Base-by-base conservation (phyloP, 2,888 invertebrate species). In the Azorinus chamasolen region DNA sequence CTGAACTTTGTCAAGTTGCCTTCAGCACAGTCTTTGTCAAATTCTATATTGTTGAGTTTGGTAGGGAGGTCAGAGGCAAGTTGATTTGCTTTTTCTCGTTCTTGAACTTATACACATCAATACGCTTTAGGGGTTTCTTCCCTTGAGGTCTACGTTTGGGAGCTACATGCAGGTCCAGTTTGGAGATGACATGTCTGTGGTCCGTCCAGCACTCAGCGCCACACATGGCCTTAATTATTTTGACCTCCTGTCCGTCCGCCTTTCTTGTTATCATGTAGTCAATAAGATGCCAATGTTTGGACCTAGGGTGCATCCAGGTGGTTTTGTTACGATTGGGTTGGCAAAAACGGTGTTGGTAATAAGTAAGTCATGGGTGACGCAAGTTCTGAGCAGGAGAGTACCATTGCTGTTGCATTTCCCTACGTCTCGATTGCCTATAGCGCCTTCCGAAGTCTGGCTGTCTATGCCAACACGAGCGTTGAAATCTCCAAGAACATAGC, bases 101-200 rank as follows among this genome's bases (percentile, higher is more conserved):
- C 18, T 48, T 18, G 8, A 48, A 50, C 37, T 63, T 70, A 8
- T 5, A 24, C 37, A 43, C 22, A 54, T 55, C 22, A 18, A 57
- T 22, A 16, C 50, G 25, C 18, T 27, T 46, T 8, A 48, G 55
- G 2, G 32, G 43, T 43, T 55, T 71, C 41, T 39, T 57, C 4
- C 25, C 57, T 57, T 71, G 43, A 3, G 55, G 37, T 32, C 57
- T 45, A 16, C 64, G 20, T 32, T 46, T 55, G 22, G 48, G 39
- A 24, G 55, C n/a, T n/a, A n/a, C 39, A 25, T 37, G 43, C 22
- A 57, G 22, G 39, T 65, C 27, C 8, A 51, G 27, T 54, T 27
- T n/a, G 46, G 62, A 46, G 65, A 71, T 48, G 61, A 66, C 64
- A 57, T 65, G 43, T 63, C 54, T 22, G 54, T 48, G 3, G 63